A percentile compares a stretch with the other conserved stretches of the same genome.
phyloP scores from a whole-genome alignment of 2,797 vertebrate species.

The Sebastes steindachneri region DNA sequence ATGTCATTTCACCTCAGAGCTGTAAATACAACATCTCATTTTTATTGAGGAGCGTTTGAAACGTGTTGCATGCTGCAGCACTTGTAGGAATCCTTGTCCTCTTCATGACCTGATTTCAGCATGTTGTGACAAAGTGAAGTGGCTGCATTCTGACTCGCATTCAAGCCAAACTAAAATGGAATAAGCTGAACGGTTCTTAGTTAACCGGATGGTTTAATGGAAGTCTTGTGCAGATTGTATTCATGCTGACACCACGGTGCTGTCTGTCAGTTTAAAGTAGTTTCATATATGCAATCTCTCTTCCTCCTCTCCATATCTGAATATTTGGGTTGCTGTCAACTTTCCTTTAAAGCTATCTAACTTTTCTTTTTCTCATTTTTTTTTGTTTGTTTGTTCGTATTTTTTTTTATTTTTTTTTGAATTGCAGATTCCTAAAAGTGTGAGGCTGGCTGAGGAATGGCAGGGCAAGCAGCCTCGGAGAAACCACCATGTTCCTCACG shows the following conservation, averaged over 20 bases:
- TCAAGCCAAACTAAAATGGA: constrained; percentile 1
- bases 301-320: constrained; percentile 38
- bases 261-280: not conserved
- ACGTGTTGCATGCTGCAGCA: constrained; percentile 39
- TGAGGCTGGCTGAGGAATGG: constrained; percentile 86
- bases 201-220: not conserved
- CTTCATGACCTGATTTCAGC: constrained; percentile 22
- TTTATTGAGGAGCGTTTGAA: not conserved
- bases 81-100: constrained; percentile 3
- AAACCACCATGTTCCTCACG: constrained; percentile 72
- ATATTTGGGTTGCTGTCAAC: constrained; percentile 25
- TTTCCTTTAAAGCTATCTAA: constrained; percentile 46
- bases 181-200: not conserved
- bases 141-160: constrained; percentile 18
- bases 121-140: constrained; percentile 29
- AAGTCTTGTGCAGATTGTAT: not conserved
- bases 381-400: constrained; percentile 76
- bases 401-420: constrained; percentile 75
- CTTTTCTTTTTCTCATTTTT: constrained; percentile 61
- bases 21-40: constrained; percentile 20
- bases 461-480: constrained; percentile 89
- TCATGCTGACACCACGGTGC: not conserved
- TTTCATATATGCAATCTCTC: constrained; percentile 1
- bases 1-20: constrained; percentile 1
- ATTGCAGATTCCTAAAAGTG: constrained; percentile 96